These are phyloP conservation scores for Aegithalos caudatus DNA, from an alignment of 2,113 vertebrate species.

Conservation along the genomic window DNA sequence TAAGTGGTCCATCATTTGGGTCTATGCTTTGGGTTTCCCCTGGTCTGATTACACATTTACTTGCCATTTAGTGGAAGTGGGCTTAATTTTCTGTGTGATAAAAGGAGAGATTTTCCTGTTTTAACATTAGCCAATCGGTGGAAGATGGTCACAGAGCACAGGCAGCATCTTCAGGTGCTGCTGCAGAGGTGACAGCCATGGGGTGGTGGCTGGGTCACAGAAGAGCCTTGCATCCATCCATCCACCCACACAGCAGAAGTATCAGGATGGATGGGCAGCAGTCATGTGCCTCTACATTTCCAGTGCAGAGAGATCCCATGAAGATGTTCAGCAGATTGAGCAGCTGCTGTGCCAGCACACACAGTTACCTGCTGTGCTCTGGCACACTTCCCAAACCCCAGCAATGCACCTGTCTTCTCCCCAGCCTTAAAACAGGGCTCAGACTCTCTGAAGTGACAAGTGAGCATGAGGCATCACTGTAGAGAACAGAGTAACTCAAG, in stretches of 20 bases:
- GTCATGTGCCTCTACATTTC: neutral
- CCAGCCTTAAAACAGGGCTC: neutral
- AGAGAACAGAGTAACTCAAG: neutral
- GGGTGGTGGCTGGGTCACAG: neutral
- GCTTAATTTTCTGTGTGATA: neutral
- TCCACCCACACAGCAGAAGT: neutral
- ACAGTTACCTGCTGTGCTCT: neutral
- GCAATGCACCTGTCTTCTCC: neutral
- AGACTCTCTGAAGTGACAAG: neutral
- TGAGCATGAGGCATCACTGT: neutral
- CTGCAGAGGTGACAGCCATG: neutral
- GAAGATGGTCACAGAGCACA: neutral
- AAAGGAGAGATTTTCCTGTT: neutral
- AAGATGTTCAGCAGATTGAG: neutral
- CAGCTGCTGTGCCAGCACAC: neutral
- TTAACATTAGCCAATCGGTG: neutral
- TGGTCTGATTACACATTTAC: neutral
- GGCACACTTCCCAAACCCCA: neutral
- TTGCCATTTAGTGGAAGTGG: neutral
- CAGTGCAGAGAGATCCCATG: neutral
- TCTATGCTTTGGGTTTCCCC: neutral
- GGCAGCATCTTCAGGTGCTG: neutral
- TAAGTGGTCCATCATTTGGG: neutral
- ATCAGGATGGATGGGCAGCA: neutral
- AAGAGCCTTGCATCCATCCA: neutral